These are phyloP conservation scores for Planococcus citri DNA, from an alignment of 1,140 invertebrate species.

Conservation along the genomic window DNA sequence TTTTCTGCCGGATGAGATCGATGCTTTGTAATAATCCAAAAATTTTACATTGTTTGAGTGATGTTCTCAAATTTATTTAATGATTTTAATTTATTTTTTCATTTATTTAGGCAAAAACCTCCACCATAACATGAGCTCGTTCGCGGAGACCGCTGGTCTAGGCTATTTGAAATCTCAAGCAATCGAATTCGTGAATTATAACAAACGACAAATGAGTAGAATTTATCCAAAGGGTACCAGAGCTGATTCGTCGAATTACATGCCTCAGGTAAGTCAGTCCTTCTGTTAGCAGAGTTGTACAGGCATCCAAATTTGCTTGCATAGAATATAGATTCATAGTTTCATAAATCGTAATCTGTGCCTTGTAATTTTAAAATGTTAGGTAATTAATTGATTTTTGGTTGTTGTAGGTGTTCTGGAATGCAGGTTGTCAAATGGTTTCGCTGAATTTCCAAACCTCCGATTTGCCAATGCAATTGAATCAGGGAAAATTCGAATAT, in stretches of 20 bases:
- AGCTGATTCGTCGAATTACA: slow-evolving; percentile 98
- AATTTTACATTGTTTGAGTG: no score
- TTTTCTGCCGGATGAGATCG: no score
- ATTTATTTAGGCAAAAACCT: slow-evolving; percentile 72
- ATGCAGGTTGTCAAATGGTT: slow-evolving; percentile 92
- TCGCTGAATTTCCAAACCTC: slow-evolving; percentile 99
- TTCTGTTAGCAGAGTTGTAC: background rate
- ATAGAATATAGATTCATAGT: no score
- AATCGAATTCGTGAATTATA: slow-evolving; percentile 99
- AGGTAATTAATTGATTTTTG: no score
- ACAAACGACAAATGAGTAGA: slow-evolving; percentile 96
- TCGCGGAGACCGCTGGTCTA: slow-evolving; percentile 90
- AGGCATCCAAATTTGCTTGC: background rate
- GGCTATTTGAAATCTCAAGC: slow-evolving; percentile 89
- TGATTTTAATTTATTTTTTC: background rate
- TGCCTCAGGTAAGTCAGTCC: slow-evolving; percentile 73
- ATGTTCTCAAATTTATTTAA: no score
- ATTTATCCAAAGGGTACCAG: slow-evolving; percentile 98
- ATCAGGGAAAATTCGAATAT: slow-evolving; percentile 99
- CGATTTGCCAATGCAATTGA: slow-evolving; percentile 98
- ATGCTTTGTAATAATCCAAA: no score
- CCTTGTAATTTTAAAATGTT: no score
- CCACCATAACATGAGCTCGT: slow-evolving; percentile 97
- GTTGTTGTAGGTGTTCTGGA: slow-evolving; percentile 83
- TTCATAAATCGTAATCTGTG: no score